Conservation (phyloP, 2,797 vertebrate genomes). For the Typhlichthys subterraneus region DNA sequence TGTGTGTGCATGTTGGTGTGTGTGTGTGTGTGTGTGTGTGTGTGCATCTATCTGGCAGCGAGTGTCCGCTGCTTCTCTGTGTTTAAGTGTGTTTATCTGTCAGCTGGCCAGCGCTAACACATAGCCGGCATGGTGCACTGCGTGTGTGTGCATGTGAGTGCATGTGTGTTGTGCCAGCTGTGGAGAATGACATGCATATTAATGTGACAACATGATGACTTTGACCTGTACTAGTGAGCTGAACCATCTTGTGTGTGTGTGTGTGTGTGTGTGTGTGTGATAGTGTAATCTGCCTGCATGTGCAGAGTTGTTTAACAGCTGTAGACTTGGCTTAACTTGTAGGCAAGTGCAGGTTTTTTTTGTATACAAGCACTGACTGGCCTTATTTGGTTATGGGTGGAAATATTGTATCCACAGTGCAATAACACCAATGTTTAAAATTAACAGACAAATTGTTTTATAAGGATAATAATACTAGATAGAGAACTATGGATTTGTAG, state of each 20-base stretch:
- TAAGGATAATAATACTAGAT: too few relatives aligned
- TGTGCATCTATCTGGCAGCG: slow-evolving; percentile 12
- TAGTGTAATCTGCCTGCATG: slow-evolving; percentile 58
- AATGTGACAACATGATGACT: slow-evolving; percentile 64
- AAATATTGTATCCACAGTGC: background rate
- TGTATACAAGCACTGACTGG: slow-evolving; percentile 42
- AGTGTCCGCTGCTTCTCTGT: slow-evolving; percentile 54
- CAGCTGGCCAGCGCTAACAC: slow-evolving; percentile 59
- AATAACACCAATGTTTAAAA: too few relatives aligned
- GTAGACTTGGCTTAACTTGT: slow-evolving; percentile 61
- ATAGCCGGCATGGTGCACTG: slow-evolving; percentile 44
- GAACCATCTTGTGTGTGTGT: slow-evolving; percentile 53
- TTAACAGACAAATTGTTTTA: too few relatives aligned
- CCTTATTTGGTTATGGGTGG: slow-evolving; percentile 28
- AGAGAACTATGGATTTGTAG: too few relatives aligned
- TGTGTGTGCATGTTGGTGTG: slow-evolving; percentile 24
- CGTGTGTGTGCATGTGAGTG: slow-evolving; percentile 16
- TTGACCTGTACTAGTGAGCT: slow-evolving; percentile 62
- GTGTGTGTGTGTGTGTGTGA: slow-evolving; percentile 37
- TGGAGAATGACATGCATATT: slow-evolving; percentile 64
- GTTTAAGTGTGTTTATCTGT: slow-evolving; percentile 69
- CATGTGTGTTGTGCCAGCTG: slow-evolving; percentile 56
- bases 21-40: slow-evolving; percentile 15
- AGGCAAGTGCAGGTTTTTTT: slow-evolving; percentile 56
- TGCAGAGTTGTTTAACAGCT: slow-evolving; percentile 67